These are phyloP conservation scores for Tetraneura akinire DNA, from an alignment of 1,140 invertebrate species.

Conservation along the genomic window DNA sequence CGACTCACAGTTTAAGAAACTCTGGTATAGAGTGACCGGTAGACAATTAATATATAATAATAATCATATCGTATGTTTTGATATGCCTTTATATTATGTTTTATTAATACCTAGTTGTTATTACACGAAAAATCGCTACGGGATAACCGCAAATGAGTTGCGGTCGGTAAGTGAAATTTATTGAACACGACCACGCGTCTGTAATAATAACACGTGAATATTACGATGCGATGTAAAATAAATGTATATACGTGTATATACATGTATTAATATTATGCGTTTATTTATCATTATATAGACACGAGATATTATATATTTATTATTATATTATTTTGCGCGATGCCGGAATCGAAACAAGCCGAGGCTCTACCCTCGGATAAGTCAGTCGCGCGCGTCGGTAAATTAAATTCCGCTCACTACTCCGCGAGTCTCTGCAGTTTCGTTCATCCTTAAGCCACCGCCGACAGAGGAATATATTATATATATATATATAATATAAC, in stretches of 20 bases:
- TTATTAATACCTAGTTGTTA: too few relatives aligned
- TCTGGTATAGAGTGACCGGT: too few relatives aligned
- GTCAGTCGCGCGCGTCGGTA: too few relatives aligned
- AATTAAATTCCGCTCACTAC: conserved; percentile 42
- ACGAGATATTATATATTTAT: not conserved
- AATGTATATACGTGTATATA: too few relatives aligned
- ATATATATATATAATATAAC: too few relatives aligned
- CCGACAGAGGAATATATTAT: conserved; percentile 14
- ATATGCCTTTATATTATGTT: too few relatives aligned
- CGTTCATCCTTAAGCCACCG: conserved; percentile 13
- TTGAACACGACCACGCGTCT: not conserved
- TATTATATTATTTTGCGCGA: conserved; percentile 7
- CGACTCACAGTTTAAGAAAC: too few relatives aligned
- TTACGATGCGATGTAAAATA: too few relatives aligned
- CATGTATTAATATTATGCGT: not conserved
- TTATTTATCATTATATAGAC: not conserved
- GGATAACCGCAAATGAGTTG: too few relatives aligned
- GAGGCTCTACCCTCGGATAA: not conserved
- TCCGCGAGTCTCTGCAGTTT: not conserved
- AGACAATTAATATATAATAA: too few relatives aligned
- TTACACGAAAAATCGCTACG: too few relatives aligned
- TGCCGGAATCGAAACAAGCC: conserved; percentile 18
- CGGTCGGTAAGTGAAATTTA: conserved; percentile 26
- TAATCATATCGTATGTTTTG: too few relatives aligned
- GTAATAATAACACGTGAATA: not conserved